A percentile compares a stretch with the other conserved stretches of the same genome.
These are phyloP conservation scores for Cataglyphis cursor DNA, from an alignment of 2,888 invertebrate genomes.

Conservation along the genomic window DNA sequence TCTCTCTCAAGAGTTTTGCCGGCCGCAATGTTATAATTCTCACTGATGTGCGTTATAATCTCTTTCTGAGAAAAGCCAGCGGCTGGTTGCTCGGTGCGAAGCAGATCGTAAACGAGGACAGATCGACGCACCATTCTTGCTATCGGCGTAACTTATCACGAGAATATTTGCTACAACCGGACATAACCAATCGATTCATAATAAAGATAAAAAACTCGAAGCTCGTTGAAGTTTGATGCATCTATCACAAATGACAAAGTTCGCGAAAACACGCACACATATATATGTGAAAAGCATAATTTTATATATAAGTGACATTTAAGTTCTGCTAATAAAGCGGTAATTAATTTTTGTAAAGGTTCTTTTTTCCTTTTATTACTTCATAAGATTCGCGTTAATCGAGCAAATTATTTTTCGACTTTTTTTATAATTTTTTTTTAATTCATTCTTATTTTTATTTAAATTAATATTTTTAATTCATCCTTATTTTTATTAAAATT, in stretches of 20 bases:
- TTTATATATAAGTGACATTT: background rate
- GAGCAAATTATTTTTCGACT: background rate
- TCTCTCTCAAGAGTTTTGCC: slow-evolving; percentile 76
- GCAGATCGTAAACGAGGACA: slow-evolving; percentile 76
- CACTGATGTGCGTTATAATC: slow-evolving; percentile 76
- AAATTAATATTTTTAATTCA: background rate
- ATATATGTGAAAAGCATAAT: background rate
- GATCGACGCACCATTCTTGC: slow-evolving; percentile 72
- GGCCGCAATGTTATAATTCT: slow-evolving; percentile 71
- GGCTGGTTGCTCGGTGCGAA: slow-evolving; percentile 71
- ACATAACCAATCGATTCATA: slow-evolving; percentile 10
- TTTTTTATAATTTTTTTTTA: background rate
- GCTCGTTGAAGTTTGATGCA: slow-evolving; percentile 24
- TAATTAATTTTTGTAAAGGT: background rate
- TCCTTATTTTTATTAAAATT: background rate
- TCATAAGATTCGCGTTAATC: background rate
- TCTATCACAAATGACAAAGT: background rate
- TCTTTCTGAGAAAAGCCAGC: slow-evolving; percentile 77
- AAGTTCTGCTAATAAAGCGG: background rate
- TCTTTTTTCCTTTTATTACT: background rate
- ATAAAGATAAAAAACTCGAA: background rate
- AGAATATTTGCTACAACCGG: slow-evolving; percentile 11
- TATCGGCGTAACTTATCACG: slow-evolving; percentile 11
- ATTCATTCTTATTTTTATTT: background rate
- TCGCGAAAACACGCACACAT: background rate